Percentiles rank a stretch among this genome's conserved stretches.
These are phyloP conservation scores for Macrobrachium rosenbergii DNA, from an alignment of 1,140 invertebrate genomes.

Conservation along the genomic window DNA sequence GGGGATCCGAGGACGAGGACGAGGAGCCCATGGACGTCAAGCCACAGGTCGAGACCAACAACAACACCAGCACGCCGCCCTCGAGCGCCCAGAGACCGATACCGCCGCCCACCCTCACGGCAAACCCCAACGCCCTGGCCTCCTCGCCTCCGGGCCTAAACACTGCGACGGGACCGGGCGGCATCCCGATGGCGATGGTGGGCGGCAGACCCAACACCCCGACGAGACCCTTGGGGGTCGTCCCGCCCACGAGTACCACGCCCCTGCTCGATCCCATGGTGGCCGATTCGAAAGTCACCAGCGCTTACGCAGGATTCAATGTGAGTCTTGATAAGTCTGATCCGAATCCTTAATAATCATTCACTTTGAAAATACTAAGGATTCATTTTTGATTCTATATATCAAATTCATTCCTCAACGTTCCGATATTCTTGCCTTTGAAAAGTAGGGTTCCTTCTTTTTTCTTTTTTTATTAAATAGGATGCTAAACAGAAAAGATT, in stretches of 20 bases:
- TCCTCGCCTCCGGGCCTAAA: constrained; percentile 24
- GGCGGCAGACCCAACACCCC: constrained; percentile 42
- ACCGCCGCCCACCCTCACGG: constrained; percentile 33
- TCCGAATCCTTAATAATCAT: too few species aligned
- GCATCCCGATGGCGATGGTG: constrained; percentile 44
- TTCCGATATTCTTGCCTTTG: too few species aligned
- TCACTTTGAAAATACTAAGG: too few species aligned
- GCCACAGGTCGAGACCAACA: constrained; percentile 45
- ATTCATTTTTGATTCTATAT: too few species aligned
- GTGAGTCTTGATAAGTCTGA: constrained; percentile 1
- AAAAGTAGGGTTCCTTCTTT: too few species aligned
- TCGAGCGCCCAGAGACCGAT: constrained; percentile 18
- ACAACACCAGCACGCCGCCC: constrained; percentile 41
- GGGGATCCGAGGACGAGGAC: constrained; percentile 55
- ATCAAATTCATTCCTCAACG: too few species aligned
- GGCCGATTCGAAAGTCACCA: constrained; percentile 42
- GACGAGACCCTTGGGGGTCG: constrained; percentile 40
- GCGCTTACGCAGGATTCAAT: constrained; percentile 44
- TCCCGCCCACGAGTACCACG: constrained; percentile 56
- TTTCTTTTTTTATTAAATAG: too few species aligned
- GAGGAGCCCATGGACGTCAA: constrained; percentile 54
- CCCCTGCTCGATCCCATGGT: constrained; percentile 53
- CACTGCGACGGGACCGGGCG: constrained; percentile 35
- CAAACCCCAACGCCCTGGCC: constrained; percentile 31
- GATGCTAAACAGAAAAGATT: too few species aligned